A percentile compares a stretch with the other conserved stretches of the same genome.
Evolutionary conservation across 2,797 vertebrate genomes (phyloP).

Genomic region (Gouania willdenowi): DNA sequence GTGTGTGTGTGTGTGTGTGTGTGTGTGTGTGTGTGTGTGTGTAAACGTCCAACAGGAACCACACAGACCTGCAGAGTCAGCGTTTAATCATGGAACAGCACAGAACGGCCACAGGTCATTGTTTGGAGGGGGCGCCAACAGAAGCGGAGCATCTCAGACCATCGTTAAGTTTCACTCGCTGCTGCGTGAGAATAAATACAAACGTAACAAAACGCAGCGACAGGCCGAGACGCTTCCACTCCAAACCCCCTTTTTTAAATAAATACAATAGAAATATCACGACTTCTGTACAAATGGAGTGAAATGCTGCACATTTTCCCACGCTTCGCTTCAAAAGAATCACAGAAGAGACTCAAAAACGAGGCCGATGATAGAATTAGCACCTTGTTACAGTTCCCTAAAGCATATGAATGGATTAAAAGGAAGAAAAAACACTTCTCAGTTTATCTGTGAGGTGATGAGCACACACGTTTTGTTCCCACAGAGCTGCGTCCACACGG

Average conservation of each 20-base stretch:
- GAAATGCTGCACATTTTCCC: conserved; percentile 78
- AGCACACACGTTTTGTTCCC: too few relatives aligned
- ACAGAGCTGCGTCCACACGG: too few relatives aligned
- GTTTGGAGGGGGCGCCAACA: conserved; percentile 51
- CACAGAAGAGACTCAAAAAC: conserved; percentile 45
- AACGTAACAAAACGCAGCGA: conserved; percentile 75
- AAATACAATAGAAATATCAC: conserved; percentile 83
- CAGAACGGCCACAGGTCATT: conserved; percentile 69
- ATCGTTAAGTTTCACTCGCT: conserved; percentile 37
- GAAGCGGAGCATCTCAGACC: conserved; percentile 48
- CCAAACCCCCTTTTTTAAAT: conserved; percentile 79
- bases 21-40: too few relatives aligned
- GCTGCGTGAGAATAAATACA: conserved; percentile 73
- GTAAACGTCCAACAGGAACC: conserved; percentile 47
- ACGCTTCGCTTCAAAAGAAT: conserved; percentile 53
- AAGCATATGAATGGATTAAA: too few relatives aligned
- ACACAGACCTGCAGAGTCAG: conserved; percentile 66
- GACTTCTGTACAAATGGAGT: conserved; percentile 80
- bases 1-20: too few relatives aligned
- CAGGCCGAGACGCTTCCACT: conserved; percentile 59
- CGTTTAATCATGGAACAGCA: conserved; percentile 69
- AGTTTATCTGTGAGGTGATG: too few relatives aligned
- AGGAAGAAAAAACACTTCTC: too few relatives aligned
- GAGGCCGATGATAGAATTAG: conserved; percentile 47
- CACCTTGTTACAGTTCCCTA: conserved; percentile 56